Base-by-base conservation (phyloP, 2,113 vertebrate species). In the Vidua chalybeata region DNA sequence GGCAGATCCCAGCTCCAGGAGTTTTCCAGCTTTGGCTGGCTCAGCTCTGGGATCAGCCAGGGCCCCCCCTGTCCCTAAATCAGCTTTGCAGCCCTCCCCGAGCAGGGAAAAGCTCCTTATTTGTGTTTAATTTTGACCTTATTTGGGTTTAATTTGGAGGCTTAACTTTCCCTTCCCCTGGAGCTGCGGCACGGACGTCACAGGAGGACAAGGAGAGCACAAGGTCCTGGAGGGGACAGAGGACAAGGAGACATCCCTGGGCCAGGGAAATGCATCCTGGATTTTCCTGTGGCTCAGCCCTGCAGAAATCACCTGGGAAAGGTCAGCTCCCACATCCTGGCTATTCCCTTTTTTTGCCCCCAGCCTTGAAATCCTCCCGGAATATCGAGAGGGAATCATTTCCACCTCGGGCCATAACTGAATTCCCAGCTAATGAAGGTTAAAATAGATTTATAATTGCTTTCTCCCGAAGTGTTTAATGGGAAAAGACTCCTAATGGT, bases 101-200 rank as follows among this genome's bases (percentile, higher is more conserved):
- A 27, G 31, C 48, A 26, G 13, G 1, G 43, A 39, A 94, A 97
- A 96, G 52, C 96, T 97, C 92, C 90, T 96, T 95, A 95, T 87
- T 85, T 28, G 48, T 61, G 12, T 82, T 90, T 89, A 20, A 85
- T 95, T 93, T 75, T 31, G 71, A 83, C 27, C 48, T 71, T 13
- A 37, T 69, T 37, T 30, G 68, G 20, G 11, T 85, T 91, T 83
- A 19, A 93, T 96, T 93, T 79, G 18, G 62, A 87, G 74, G 93
- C 66, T 97, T 94, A 91, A 67, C 84, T 79, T 87, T 27, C 69
- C 61, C 61, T 76, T 26, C 51, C 62, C 74, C 84, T 16, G 48
- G 3, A 45, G 45, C 6, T 0, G 43, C 23, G 8, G 43, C 11
- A 14, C 0, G 35, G 7, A 46, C 0, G 21, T 27, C 87, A 78